Conservation (phyloP, 2,113 vertebrate species). For the Colaptes auratus region DNA sequence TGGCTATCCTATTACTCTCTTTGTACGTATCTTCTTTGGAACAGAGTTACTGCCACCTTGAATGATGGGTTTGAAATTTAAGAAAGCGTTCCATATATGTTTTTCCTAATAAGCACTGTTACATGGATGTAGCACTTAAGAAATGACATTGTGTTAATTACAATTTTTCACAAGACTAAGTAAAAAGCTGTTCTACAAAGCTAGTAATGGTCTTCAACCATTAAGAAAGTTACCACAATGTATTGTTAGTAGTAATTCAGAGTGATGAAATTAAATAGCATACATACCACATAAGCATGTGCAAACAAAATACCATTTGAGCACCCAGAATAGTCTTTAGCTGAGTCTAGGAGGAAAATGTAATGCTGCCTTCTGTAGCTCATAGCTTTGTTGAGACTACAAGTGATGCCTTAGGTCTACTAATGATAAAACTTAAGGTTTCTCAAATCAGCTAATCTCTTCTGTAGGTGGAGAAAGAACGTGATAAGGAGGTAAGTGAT, state of each 20-base stretch:
- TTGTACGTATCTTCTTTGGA: slow-evolving; percentile 61
- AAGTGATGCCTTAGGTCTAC: accelerated
- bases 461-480: slow-evolving; percentile 83
- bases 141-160: accelerated
- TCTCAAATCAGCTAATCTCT: accelerated
- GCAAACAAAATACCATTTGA: accelerated
- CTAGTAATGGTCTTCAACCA: accelerated
- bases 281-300: accelerated
- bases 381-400: not conserved
- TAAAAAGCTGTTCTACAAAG: accelerated
- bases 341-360: not conserved
- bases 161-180: accelerated
- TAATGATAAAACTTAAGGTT: accelerated
- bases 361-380: accelerated
- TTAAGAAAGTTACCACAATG: accelerated
- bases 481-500: slow-evolving; percentile 87
- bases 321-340: accelerated
- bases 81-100: accelerated
- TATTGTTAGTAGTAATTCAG: accelerated
- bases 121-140: accelerated
- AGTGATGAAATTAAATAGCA: accelerated
- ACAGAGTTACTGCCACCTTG: accelerated
- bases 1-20: slow-evolving; percentile 85
- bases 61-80: accelerated
- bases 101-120: accelerated